Conservation (phyloP, 2,888 invertebrate genomes). For the Pomacea canaliculata region DNA sequence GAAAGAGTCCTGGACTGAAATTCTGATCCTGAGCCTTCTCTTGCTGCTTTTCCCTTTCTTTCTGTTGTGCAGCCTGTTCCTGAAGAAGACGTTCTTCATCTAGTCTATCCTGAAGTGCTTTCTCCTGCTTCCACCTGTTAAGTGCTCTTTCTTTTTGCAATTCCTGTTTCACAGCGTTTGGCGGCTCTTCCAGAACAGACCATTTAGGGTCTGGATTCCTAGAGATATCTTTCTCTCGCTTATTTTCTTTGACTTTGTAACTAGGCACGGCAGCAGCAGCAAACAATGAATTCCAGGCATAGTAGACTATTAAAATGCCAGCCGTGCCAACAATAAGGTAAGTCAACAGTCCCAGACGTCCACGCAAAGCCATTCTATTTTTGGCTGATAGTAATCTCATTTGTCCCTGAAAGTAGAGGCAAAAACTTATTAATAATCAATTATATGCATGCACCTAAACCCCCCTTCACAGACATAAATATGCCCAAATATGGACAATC, state of each 20-base stretch:
- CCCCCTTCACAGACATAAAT: no score
- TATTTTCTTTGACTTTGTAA: background rate
- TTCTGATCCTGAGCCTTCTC: background rate
- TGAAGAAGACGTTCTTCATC: constrained; percentile 20
- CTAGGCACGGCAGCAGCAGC: background rate
- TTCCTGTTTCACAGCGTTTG: background rate
- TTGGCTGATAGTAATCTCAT: constrained; percentile 16
- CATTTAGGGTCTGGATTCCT: background rate
- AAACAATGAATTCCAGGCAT: constrained; percentile 18
- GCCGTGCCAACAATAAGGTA: background rate
- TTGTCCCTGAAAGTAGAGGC: constrained; percentile 5
- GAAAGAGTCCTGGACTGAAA: constrained; percentile 16
- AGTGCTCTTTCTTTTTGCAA: background rate
- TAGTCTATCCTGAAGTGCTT: constrained; percentile 16
- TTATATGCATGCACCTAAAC: no score
- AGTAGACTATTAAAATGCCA: constrained; percentile 9
- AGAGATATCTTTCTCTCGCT: background rate
- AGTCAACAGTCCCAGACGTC: constrained; percentile 7
- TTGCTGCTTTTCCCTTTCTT: background rate
- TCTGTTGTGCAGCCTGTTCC: constrained; percentile 12
- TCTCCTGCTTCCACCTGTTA: constrained; percentile 12
- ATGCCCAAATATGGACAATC: no score
- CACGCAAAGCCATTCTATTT: constrained; percentile 15
- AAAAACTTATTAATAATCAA: background rate
- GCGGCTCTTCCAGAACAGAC: background rate